Conservation (phyloP, 1,140 invertebrate genomes). For the Rhyacophila brunnea region DNA sequence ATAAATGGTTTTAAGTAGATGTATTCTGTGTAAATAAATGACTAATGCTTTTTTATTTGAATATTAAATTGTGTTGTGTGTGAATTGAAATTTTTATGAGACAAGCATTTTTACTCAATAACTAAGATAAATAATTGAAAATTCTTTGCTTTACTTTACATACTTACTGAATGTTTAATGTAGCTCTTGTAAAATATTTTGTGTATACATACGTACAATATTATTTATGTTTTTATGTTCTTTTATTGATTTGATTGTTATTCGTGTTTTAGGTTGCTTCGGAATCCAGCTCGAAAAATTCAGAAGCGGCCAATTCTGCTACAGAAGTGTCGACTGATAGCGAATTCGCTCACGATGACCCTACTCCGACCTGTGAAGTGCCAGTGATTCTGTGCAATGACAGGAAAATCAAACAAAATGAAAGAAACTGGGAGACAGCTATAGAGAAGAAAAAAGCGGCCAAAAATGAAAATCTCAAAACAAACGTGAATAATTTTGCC, state of each 20-base stretch:
- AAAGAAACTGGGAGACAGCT: slow-evolving; percentile 11
- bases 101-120: neutral
- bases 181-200: neutral
- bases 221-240: neutral
- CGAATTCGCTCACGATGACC: slow-evolving; percentile 81
- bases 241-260: neutral
- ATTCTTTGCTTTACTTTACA: too few species aligned
- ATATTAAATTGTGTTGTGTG: neutral
- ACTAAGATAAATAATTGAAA: too few species aligned
- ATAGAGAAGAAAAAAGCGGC: slow-evolving; percentile 21
- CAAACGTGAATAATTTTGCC: slow-evolving; percentile 11
- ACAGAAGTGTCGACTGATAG: slow-evolving; percentile 90
- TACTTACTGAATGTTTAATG: neutral
- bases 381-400: slow-evolving; percentile 68
- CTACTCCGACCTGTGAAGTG: slow-evolving; percentile 66
- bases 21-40: slow-evolving; percentile 51
- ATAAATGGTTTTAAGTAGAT: too few species aligned
- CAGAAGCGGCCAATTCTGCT: slow-evolving; percentile 75
- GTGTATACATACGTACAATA: too few species aligned
- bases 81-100: slow-evolving; percentile 1
- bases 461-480: neutral
- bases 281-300: slow-evolving; percentile 65
- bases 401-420: slow-evolving; percentile 7
- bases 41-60: slow-evolving; percentile 10
- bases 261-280: slow-evolving; percentile 63